Percentiles rank a stretch among this genome's conserved stretches.
These are phyloP conservation scores for Falco rusticolus DNA, from an alignment of 2,797 vertebrate species.

Conservation along the genomic window DNA sequence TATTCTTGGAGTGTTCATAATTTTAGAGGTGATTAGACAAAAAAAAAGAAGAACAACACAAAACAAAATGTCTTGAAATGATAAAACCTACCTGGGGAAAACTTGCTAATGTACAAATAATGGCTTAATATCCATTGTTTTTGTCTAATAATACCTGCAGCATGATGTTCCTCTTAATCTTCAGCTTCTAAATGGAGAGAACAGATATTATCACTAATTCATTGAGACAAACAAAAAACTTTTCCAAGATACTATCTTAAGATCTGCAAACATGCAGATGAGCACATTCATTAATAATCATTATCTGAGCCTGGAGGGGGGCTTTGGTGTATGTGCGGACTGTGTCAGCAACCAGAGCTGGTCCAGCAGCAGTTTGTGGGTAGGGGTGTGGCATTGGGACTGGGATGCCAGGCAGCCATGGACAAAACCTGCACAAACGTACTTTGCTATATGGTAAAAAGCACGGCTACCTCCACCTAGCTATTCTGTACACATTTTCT, in stretches of 20 bases:
- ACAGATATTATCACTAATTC: slow-evolving; percentile 39
- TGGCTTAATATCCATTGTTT: slow-evolving; percentile 72
- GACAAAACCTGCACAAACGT: neutral
- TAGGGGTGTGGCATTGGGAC: neutral
- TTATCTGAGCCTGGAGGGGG: neutral
- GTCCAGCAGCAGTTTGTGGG: neutral
- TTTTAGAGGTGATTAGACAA: slow-evolving; percentile 82
- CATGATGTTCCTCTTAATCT: slow-evolving; percentile 48
- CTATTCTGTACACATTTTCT: neutral
- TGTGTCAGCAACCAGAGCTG: neutral
- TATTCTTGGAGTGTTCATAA: slow-evolving; percentile 78
- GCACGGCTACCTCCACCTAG: neutral
- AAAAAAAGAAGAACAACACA: slow-evolving; percentile 68
- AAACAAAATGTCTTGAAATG: slow-evolving; percentile 76
- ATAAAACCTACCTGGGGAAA: slow-evolving; percentile 76
- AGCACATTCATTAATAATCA: neutral
- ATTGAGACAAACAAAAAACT: neutral
- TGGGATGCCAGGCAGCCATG: neutral
- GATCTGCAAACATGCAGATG: neutral
- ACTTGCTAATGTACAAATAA: slow-evolving; percentile 78
- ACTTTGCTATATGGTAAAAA: neutral
- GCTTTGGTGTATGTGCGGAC: rapidly evolving
- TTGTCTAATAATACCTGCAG: slow-evolving; percentile 61
- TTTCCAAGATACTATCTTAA: neutral
- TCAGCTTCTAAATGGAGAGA: slow-evolving; percentile 23